These are phyloP conservation scores for Malacosoma neustria DNA, from an alignment of 2,888 invertebrate genomes.

Conservation along the genomic window DNA sequence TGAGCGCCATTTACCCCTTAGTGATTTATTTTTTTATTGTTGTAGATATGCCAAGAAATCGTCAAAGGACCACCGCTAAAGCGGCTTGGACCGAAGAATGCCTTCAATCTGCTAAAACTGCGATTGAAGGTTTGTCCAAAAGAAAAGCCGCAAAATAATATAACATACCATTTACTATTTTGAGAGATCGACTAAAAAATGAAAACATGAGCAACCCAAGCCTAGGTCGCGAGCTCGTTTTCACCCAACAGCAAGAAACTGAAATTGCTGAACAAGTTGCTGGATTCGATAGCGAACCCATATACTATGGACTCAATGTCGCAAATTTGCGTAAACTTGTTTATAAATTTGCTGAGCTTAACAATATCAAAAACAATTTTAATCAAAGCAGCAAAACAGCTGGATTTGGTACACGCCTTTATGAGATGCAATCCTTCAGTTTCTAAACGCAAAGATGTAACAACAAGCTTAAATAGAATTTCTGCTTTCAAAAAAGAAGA, in stretches of 20 bases:
- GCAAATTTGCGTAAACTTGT: no score
- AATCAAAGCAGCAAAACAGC: no score
- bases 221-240: conserved; percentile 10
- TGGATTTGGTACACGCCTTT: no score
- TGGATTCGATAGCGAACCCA: no score
- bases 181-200: conserved; percentile 1
- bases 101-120: conserved; percentile 9
- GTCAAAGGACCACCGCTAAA: conserved; percentile 10
- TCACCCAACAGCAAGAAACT: conserved; percentile 6
- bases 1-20: no score
- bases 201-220: conserved; percentile 11
- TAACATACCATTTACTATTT: conserved; percentile 3
- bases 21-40: no score
- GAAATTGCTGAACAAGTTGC: no score
- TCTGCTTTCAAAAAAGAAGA: conserved; percentile 14
- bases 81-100: conserved; percentile 8
- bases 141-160: not conserved
- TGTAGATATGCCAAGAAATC: conserved; percentile 2
- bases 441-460: conserved; percentile 11
- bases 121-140: conserved; percentile 1
- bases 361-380: no score
- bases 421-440: conserved; percentile 3
- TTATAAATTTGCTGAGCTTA: no score
- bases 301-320: no score
- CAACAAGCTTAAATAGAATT: conserved; percentile 14